Percentiles rank a stretch among this genome's conserved stretches.
Conservation (phyloP, 1,140 invertebrate species). For the Tetragonula clypearis region DNA sequence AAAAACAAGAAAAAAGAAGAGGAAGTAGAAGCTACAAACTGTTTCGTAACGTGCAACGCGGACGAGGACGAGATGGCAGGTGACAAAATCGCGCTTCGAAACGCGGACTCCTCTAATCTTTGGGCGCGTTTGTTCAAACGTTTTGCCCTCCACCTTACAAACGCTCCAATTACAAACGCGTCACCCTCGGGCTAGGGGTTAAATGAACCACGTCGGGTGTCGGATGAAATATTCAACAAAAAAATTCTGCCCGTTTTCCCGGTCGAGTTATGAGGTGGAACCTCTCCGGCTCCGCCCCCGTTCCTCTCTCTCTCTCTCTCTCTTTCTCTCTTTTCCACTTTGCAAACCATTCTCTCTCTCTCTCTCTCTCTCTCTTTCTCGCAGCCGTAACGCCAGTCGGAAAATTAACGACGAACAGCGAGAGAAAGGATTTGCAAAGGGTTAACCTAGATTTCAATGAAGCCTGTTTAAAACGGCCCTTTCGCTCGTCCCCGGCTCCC, state of each 20-base stretch:
- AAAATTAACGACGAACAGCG: conserved; percentile 48
- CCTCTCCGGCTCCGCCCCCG: background rate
- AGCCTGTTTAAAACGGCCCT: conserved; percentile 61
- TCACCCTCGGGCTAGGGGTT: conserved; percentile 18
- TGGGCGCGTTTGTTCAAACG: conserved; percentile 13
- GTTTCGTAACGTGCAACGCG: background rate
- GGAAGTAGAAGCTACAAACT: background rate
- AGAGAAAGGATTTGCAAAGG: conserved; percentile 57
- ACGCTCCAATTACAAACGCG: conserved; percentile 41
- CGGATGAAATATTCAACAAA: conserved; percentile 48
- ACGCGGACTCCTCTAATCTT: conserved; percentile 32
- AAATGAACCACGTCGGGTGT: conserved; percentile 44
- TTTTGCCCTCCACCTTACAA: conserved; percentile 32
- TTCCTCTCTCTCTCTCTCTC: background rate
- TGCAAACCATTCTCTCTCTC: background rate
- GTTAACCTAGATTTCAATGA: conserved; percentile 67
- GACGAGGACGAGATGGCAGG: background rate
- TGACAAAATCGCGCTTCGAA: background rate
- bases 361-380: background rate
- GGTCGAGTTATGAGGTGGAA: conserved; percentile 29
- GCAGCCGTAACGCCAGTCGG: conserved; percentile 9
- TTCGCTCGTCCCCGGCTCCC: conserved; percentile 50
- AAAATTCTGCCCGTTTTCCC: conserved; percentile 7
- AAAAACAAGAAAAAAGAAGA: background rate
- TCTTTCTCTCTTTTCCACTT: background rate